Conservation (phyloP, 1,140 invertebrate genomes). For the Phocides pigmalion region DNA sequence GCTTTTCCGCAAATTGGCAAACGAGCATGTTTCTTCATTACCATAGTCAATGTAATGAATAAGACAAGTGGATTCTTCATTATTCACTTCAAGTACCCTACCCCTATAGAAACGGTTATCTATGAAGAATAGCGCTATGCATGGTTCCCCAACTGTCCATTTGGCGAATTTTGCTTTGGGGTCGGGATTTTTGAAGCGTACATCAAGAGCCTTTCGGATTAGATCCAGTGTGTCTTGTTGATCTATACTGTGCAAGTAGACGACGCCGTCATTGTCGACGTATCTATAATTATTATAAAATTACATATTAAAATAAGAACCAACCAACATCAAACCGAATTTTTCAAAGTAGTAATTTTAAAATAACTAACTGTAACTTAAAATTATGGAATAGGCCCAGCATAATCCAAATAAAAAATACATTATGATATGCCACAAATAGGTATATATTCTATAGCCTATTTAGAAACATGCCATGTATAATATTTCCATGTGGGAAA, state of each 20-base stretch:
- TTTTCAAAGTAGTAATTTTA: no score
- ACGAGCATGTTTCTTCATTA: constrained; percentile 83
- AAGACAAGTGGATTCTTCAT: constrained; percentile 64
- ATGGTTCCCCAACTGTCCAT: constrained; percentile 86
- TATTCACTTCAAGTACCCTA: constrained; percentile 73
- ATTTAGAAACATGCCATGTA: no score
- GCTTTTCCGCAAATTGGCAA: constrained; percentile 84
- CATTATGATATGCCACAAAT: no score
- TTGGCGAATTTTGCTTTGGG: constrained; percentile 74
- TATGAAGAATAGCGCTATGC: constrained; percentile 85
- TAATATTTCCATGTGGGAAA: no score
- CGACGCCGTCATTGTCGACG: constrained; percentile 83
- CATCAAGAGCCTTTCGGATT: constrained; percentile 82
- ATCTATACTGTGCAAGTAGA: constrained; percentile 84
- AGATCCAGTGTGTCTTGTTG: constrained; percentile 75
- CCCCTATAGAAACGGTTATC: constrained; percentile 87
- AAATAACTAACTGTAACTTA: no score
- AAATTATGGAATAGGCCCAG: no score
- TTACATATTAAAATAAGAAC: neutral
- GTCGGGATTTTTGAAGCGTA: constrained; percentile 73
- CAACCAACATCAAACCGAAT: no score
- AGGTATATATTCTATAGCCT: no score
- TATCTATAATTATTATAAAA: constrained; percentile 72
- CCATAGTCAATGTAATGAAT: constrained; percentile 88
- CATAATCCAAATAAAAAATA: no score